Evolutionary conservation across 2,113 vertebrate genomes (phyloP).

Genomic region (Xiphophorus hellerii): DNA sequence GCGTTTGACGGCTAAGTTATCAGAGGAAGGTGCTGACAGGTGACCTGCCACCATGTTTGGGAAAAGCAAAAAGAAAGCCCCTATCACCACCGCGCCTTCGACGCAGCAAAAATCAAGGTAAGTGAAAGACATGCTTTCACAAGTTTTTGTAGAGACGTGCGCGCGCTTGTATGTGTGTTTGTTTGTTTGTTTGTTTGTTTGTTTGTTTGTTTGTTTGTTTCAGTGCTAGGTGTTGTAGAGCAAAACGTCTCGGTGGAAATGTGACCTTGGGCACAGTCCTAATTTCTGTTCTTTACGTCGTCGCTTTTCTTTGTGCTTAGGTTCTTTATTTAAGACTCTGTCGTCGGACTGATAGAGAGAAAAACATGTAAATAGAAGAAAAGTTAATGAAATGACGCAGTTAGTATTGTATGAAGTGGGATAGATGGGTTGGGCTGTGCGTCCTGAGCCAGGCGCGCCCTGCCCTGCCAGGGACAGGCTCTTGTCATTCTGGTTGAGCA

Average conservation of each 20-base stretch:
- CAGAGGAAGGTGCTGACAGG: constrained; percentile 40
- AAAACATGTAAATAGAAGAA: background rate
- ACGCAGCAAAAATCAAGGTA: constrained; percentile 50
- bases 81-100: constrained; percentile 2
- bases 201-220: background rate
- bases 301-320: background rate
- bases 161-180: background rate
- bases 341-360: background rate
- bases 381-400: background rate
- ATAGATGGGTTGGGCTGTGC: background rate
- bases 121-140: constrained; percentile 11
- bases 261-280: background rate
- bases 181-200: no score
- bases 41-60: constrained; percentile 72
- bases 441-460: background rate
- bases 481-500: background rate
- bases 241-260: background rate
- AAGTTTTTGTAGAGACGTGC: background rate
- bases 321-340: background rate
- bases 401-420: background rate
- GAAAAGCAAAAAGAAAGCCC: constrained; percentile 53
- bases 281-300: background rate
- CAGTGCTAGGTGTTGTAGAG: background rate
- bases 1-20: background rate
- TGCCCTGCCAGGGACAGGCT: background rate